Evolutionary conservation across 2,113 vertebrate species (phyloP).

Genomic region (Notothenia rossii): DNA sequence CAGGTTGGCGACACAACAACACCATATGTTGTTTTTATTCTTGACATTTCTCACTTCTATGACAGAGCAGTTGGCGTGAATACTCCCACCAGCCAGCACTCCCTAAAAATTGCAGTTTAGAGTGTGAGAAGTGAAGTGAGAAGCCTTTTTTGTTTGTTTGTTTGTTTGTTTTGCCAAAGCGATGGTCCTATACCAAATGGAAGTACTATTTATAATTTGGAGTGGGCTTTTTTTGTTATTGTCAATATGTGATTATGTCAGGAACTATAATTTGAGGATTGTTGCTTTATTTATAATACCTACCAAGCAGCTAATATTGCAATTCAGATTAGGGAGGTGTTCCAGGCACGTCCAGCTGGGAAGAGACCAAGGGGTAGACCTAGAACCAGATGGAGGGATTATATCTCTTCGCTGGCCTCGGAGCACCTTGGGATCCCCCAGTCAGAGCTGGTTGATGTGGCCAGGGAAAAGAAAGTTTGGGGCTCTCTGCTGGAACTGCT

Average conservation of each 20-base stretch:
- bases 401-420: too few relatives aligned
- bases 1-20: neutral
- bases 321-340: too few relatives aligned
- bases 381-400: too few relatives aligned
- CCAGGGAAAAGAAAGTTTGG: too few relatives aligned
- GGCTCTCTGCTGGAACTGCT: too few relatives aligned
- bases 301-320: neutral
- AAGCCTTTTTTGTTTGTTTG: slow-evolving; percentile 25
- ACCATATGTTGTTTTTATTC: slow-evolving; percentile 25
- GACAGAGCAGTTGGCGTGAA: slow-evolving; percentile 11
- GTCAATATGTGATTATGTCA: slow-evolving; percentile 1
- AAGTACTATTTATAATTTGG: too few relatives aligned
- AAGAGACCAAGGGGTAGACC: too few relatives aligned
- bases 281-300: slow-evolving; percentile 41
- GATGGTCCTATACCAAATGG: neutral
- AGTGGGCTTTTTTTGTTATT: neutral
- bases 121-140: slow-evolving; percentile 8
- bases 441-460: too few relatives aligned
- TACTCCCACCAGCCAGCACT: slow-evolving; percentile 1
- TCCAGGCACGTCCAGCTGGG: too few relatives aligned
- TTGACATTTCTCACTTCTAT: slow-evolving; percentile 16
- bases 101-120: neutral
- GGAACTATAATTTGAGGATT: neutral
- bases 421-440: too few relatives aligned
- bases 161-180: slow-evolving; percentile 11